Base-by-base conservation (phyloP, 2,888 invertebrate species). In the Hirtodrosophila trivittata region DNA sequence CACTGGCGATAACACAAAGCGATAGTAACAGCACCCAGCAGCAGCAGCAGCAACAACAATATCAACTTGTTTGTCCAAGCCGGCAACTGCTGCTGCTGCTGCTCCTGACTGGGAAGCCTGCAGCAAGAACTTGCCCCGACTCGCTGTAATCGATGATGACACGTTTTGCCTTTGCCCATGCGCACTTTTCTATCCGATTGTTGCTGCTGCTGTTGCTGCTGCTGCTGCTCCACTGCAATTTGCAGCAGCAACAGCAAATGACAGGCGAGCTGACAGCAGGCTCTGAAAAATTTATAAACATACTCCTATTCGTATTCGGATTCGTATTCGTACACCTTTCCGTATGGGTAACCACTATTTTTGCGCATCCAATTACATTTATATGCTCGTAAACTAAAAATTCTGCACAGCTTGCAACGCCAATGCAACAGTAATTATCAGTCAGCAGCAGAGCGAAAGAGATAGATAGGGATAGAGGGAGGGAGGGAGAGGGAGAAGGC, bases 291-390 rank as follows among this genome's bases (percentile, higher is more conserved):
- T 75, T 75, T 69, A 77, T 74, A 74, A 65, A 69, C 75, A 62
- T 26, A 30, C 38, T 7, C 35, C 2, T n/a, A 42, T 41, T 41
- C 33, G 10, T 7, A 13, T 26, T 33, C 12, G n/a, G 28, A 54
- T 57, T 41, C 58, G 33, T 10, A 45, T 32, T 43, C 52, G 49
- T 56, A 25, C 46, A 58, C 69, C 52, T 47, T 47, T 41, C 16
- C 25, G 46, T 67, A 71, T 68, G 69, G 49, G 9, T 50, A 55
- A 6, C 58, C 54, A 83, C 76, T 74, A 74, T 87, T 85, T 83
- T 66, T 68, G 87, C 88, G 75, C 82, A 88, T 86, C 87, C 88
- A 89, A 88, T 89, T 88, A 84, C 88, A 87, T 88, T 88, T 88
- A 89, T 82, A 83, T 78, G 76, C 81, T 78, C 88, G 77, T 89